phyloP scores from a whole-genome alignment of 1,140 invertebrate species.

The Listronotus oregonensis region DNA sequence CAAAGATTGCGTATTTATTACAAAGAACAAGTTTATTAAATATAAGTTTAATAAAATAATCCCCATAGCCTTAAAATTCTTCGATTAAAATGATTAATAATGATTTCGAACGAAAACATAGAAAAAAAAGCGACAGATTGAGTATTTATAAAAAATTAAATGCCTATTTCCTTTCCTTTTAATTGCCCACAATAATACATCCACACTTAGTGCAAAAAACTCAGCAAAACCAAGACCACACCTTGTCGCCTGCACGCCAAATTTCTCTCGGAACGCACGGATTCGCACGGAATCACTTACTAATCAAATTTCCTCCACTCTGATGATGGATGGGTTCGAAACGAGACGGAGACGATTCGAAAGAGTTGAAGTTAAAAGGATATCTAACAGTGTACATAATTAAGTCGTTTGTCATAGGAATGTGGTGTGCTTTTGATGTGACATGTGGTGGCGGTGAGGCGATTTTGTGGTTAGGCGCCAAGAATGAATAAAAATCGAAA shows the following conservation, averaged over 20 bases:
- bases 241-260: conserved; percentile 21
- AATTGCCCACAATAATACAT: no score
- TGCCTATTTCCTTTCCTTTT: no score
- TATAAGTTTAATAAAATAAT: no score
- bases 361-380: conserved; percentile 18
- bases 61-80: no score
- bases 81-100: no score
- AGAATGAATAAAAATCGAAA: neutral
- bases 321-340: conserved; percentile 33
- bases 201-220: neutral
- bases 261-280: conserved; percentile 23
- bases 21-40: no score
- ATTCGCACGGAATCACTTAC: conserved; percentile 24
- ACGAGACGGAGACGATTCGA: conserved; percentile 31
- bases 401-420: conserved; percentile 26
- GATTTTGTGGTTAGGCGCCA: neutral
- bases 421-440: neutral
- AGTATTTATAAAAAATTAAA: no score
- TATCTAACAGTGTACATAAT: conserved; percentile 23
- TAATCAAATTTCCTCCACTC: conserved; percentile 29
- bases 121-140: no score
- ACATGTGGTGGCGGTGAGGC: neutral
- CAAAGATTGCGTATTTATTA: no score
- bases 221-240: conserved; percentile 14
- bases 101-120: no score